Evolutionary conservation across 2,113 vertebrate species (phyloP).

Genomic region (Dromaius novaehollandiae): DNA sequence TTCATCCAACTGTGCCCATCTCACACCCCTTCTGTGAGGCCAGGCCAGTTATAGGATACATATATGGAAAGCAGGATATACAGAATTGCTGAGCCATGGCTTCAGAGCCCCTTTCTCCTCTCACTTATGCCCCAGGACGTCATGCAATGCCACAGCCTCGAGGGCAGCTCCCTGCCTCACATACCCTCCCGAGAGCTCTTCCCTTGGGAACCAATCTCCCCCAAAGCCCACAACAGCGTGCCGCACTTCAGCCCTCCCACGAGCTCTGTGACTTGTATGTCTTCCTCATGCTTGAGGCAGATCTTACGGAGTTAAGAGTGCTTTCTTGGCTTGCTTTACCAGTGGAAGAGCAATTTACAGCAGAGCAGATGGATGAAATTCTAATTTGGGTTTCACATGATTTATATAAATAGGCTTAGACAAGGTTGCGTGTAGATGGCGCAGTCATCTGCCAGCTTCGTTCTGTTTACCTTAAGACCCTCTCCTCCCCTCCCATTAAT

Average conservation of each 20-base stretch:
- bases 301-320: background rate
- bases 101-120: background rate
- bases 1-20: no score
- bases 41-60: no score
- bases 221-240: fast-evolving
- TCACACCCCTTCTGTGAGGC: no score
- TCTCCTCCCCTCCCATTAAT: background rate
- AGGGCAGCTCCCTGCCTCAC: background rate
- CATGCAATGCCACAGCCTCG: background rate
- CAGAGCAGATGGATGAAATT: constrained; percentile 62
- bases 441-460: constrained; percentile 42
- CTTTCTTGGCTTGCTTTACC: constrained; percentile 30
- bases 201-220: background rate
- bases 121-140: background rate
- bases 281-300: background rate
- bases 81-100: background rate
- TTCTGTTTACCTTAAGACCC: constrained; percentile 39
- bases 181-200: no score
- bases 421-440: constrained; percentile 9
- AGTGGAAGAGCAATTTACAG: constrained; percentile 25
- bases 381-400: constrained; percentile 67
- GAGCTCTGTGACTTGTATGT: background rate
- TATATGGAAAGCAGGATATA: no score
- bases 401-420: constrained; percentile 64
- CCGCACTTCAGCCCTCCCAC: background rate